Conservation (phyloP, 1,140 invertebrate genomes). For the Parapsyche elsis region DNA sequence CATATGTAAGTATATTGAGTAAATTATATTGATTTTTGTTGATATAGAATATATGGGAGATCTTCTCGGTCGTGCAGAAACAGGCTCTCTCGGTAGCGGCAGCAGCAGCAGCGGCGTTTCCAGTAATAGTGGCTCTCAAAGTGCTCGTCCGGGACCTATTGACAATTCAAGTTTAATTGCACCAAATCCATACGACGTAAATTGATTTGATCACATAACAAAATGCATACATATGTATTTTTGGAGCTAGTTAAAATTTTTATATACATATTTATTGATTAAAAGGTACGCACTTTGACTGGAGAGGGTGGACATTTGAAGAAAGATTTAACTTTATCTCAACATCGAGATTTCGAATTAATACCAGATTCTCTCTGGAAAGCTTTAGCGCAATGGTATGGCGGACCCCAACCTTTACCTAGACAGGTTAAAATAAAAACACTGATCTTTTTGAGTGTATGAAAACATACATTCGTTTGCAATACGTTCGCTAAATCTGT, state of each 20-base stretch:
- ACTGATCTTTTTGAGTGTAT: background rate
- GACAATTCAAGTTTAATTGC: slow-evolving; percentile 79
- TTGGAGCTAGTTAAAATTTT: slow-evolving; percentile 2
- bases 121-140: slow-evolving; percentile 60
- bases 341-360: slow-evolving; percentile 84
- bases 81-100: slow-evolving; percentile 65
- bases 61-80: slow-evolving; percentile 68
- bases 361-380: slow-evolving; percentile 88
- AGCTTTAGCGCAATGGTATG: slow-evolving; percentile 86
- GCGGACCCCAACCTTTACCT: slow-evolving; percentile 81
- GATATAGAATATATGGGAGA: slow-evolving; percentile 69
- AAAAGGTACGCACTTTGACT: slow-evolving; percentile 73
- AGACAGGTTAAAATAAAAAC: slow-evolving; percentile 72
- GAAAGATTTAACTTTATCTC: slow-evolving; percentile 74
- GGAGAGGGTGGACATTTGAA: slow-evolving; percentile 86
- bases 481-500: too few species aligned
- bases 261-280: slow-evolving; percentile 40
- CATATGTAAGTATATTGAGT: too few species aligned
- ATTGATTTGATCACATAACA: slow-evolving; percentile 37
- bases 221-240: slow-evolving; percentile 12
- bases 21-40: background rate
- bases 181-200: slow-evolving; percentile 72
- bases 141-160: slow-evolving; percentile 75
- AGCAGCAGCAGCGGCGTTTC: slow-evolving; percentile 71
- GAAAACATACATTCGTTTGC: background rate